These are phyloP conservation scores for Psilanteris sp. DNA, from an alignment of 1,140 invertebrate genomes.

Conservation along the genomic window DNA sequence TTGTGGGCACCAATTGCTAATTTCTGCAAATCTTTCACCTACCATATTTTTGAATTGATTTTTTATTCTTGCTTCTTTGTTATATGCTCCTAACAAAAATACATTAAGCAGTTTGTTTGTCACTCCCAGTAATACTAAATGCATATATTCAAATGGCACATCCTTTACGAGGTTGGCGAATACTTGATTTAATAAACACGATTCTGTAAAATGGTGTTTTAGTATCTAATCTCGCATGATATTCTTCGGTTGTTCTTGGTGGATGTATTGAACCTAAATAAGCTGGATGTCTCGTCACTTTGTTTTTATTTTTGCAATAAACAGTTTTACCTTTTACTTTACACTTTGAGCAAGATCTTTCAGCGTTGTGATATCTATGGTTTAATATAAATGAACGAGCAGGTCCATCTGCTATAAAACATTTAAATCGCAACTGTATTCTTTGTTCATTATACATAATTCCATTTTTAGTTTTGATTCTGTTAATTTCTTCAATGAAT, in stretches of 20 bases:
- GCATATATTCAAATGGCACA: conserved; percentile 32
- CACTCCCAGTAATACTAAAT: conserved; percentile 12
- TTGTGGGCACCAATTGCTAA: conserved; percentile 6
- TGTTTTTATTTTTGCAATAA: conserved; percentile 16
- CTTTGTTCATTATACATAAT: neutral
- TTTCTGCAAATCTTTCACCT: neutral
- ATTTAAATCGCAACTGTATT: conserved; percentile 11
- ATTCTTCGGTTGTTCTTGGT: conserved; percentile 26
- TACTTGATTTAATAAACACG: neutral
- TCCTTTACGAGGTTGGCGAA: neutral
- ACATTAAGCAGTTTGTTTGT: conserved; percentile 3
- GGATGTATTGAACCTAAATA: conserved; percentile 15
- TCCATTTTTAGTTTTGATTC: neutral
- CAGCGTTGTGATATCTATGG: conserved; percentile 30
- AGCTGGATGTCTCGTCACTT: conserved; percentile 13
- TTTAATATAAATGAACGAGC: conserved; percentile 54
- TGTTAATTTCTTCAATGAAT: neutral
- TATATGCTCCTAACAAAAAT: conserved; percentile 5
- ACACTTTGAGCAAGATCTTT: conserved; percentile 53
- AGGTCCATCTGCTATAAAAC: conserved; percentile 59
- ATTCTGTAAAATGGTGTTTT: conserved; percentile 59
- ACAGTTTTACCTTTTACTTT: conserved; percentile 20
- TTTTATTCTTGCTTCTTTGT: neutral
- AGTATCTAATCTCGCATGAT: conserved; percentile 32
- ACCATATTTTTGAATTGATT: neutral